Base-by-base conservation (phyloP, 1,140 invertebrate species). In the Meloidogyne chitwoodi region DNA sequence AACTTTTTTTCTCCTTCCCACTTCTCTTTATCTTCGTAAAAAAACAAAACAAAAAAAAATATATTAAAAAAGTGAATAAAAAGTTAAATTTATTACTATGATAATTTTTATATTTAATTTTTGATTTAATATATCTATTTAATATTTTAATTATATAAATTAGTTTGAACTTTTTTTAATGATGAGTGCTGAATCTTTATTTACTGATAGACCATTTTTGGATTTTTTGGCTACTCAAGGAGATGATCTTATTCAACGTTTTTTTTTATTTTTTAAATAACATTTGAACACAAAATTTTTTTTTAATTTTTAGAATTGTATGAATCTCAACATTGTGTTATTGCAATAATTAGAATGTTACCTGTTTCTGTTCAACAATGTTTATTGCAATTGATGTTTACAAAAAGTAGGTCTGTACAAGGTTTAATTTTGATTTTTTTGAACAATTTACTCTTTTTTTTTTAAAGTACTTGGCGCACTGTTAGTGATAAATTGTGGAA, bases 331-430 rank as follows among this genome's bases (percentile, higher is more conserved):
- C 38, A 66, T 19, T 83, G 81, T 41, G 83, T 83, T 65, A 48
- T 81, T 22, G 76, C 81, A 6, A 76, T 83, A 44, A 82, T 80
- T 62, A 80, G 80, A 29, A 70, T 81, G 68, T 61, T 81, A 29
- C 80, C 80, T 8, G 11, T 79, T 24, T 48, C 82, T 65, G 79
- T 82, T 14, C 80, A 81, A 31, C 44, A 83, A 73, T 81, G 80
- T 75, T 68, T 81, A 8, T 24, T 77, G 14, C 65, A 78, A 29
- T n/a, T 78, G 78, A 26, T 78, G n/a, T 78, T 75, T 71, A 62
- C 26, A 24, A 68, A 68, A 22, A 44, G 76, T 62, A 29, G n/a
- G 73, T 22, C 4, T 75, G 26, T 22, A 72, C 12, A 14, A 16
- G 1, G 26, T 0, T 27, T 48, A 67, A 31, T 16, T 22, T 65